Conservation (phyloP, 23 tunicate species). For the Halocynthia roretzi region DNA sequence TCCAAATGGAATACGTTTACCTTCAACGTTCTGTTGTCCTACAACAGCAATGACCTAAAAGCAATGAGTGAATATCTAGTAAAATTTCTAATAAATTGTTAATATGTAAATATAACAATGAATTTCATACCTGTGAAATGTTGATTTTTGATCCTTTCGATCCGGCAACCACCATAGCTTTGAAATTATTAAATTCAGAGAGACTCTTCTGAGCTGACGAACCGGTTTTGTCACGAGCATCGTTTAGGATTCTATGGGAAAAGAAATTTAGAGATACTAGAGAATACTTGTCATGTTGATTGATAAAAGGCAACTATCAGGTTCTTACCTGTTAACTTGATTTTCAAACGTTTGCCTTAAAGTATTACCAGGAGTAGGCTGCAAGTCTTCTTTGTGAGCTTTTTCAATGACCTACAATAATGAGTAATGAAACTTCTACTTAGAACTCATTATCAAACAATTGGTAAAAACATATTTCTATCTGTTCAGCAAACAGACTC, state of each 20-base stretch:
- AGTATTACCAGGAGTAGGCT: slow-evolving; percentile 99
- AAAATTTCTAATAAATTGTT: not conserved
- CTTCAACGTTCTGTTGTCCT: slow-evolving; percentile 99
- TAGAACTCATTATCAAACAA: not conserved
- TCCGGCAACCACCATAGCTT: slow-evolving; percentile 99
- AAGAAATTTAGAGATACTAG: not conserved
- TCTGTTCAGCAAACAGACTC: not conserved
- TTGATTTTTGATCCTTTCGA: slow-evolving; percentile 99
- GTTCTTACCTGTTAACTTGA: slow-evolving; percentile 91
- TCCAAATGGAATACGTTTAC: slow-evolving; percentile 99
- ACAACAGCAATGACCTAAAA: slow-evolving; percentile 97
- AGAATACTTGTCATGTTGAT: too few relatives aligned
- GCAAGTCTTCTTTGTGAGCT: slow-evolving; percentile 97
- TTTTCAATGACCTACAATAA: slow-evolving; percentile 84
- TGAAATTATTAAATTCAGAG: slow-evolving; percentile 99
- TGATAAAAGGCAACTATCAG: too few relatives aligned
- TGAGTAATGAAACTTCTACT: not conserved
- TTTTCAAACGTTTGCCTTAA: slow-evolving; percentile 96
- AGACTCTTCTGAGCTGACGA: slow-evolving; percentile 95
- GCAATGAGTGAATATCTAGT: too few relatives aligned
- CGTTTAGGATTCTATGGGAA: slow-evolving; percentile 80
- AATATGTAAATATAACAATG: not conserved
- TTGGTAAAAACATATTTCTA: not conserved
- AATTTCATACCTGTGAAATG: slow-evolving; percentile 88
- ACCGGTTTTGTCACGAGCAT: slow-evolving; percentile 99